Conservation (phyloP, 1,140 invertebrate genomes). For the Reticulitermes speratus region DNA sequence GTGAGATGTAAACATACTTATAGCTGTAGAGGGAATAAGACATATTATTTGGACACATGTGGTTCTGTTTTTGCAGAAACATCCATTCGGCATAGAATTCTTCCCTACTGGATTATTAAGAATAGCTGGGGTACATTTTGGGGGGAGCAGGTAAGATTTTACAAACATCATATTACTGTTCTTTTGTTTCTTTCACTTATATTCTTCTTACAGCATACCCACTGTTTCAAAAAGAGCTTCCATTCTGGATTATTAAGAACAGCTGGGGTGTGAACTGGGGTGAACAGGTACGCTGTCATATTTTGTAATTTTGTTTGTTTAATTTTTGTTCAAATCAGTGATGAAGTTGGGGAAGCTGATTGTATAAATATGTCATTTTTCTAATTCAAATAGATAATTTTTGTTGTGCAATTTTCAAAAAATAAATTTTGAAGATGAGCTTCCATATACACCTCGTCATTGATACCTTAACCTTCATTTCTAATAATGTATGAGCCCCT, state of each 20-base stretch:
- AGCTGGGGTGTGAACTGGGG: conserved; percentile 89
- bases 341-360: too few relatives aligned
- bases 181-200: conserved; percentile 35
- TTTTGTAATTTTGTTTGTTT: conserved; percentile 15
- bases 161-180: neutral
- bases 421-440: too few relatives aligned
- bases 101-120: conserved; percentile 61
- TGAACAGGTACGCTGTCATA: conserved; percentile 52
- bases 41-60: neutral
- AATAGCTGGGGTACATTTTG: conserved; percentile 57
- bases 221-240: conserved; percentile 76
- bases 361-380: too few relatives aligned
- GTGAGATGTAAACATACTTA: too few relatives aligned
- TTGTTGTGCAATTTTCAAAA: too few relatives aligned
- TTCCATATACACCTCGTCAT: too few relatives aligned
- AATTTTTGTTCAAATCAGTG: conserved; percentile 13
- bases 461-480: too few relatives aligned
- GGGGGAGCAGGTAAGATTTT: conserved; percentile 55
- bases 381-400: too few relatives aligned
- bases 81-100: conserved; percentile 35
- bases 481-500: too few relatives aligned
- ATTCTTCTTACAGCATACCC: conserved; percentile 67
- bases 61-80: conserved; percentile 28
- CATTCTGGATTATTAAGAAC: conserved; percentile 94
- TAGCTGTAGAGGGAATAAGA: too few relatives aligned